A percentile compares a stretch with the other conserved stretches of the same genome.
phyloP scores from a whole-genome alignment of 1,140 invertebrate species.

The Plectus sambesii region DNA sequence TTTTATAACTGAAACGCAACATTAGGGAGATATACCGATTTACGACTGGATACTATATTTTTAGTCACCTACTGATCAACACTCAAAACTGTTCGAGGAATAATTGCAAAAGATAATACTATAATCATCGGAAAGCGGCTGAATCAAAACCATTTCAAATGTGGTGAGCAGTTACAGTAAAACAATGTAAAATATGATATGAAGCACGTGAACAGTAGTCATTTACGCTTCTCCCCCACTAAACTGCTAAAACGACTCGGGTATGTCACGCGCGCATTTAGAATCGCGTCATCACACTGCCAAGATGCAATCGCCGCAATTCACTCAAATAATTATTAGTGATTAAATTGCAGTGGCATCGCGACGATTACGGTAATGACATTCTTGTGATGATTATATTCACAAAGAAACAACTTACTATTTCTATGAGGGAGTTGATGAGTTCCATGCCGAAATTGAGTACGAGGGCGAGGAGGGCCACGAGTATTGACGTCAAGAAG shows the following conservation, averaged over 20 bases:
- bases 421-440: constrained; percentile 78
- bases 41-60: no score
- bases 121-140: constrained; percentile 3
- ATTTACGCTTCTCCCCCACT: no score
- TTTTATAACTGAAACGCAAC: constrained; percentile 55
- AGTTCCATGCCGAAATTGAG: constrained; percentile 82
- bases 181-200: constrained; percentile 6
- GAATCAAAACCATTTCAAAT: no score
- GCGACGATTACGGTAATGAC: constrained; percentile 13
- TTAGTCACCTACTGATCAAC: no score
- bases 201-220: constrained; percentile 2
- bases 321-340: no score
- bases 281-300: no score
- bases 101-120: constrained; percentile 4
- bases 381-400: constrained; percentile 2
- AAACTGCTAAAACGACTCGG: constrained; percentile 19
- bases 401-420: constrained; percentile 55
- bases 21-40: constrained; percentile 15
- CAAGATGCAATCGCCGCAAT: no score
- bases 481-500: constrained; percentile 71
- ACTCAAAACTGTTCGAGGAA: no score
- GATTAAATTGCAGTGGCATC: no score
- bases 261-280: constrained; percentile 7
- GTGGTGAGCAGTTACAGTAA: neutral
- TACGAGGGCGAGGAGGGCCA: constrained; percentile 70